Evolutionary conservation across 2,888 invertebrate species (phyloP), one percentile per base, ranked within the genome.

Genomic region (Phengaris alcon): DNA sequence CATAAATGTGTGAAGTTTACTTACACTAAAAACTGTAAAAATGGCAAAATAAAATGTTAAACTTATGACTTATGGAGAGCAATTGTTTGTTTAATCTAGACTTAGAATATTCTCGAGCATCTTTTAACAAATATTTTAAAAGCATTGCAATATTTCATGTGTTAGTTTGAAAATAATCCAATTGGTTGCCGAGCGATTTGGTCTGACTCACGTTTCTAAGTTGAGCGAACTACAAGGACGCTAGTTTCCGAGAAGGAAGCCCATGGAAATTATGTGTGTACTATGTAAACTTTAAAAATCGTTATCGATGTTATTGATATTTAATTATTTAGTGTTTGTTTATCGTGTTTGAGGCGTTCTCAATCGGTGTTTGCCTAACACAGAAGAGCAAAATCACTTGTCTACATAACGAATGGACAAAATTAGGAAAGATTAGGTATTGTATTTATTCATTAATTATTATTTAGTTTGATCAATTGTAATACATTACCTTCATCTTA

Each of bases 211-310:
- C 84, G 88, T 86, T 87, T 80, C 88, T 83, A 86, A 82, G 86
- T 87, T 84, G 82, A 86, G 86, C 88, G 87, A 87, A 85, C 83
- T 82, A 81, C 90, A 90, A 90, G 90, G 90, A 86, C 90, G 88
- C 83, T 84, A 84, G 84, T 87, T 88, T 86, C 85, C 83, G 80
- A 87, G 85, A 86, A 85, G 85, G 82, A 84, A 85, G 83, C 85
- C 85, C 84, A 85, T 79, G 80, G 78, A 79, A 79, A 78, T 54
- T 22, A 12, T 72, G 72, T 72, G 15, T 72, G n/a, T n/a, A n/a
- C n/a, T 79, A 64, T 78, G 78, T 78, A 77, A 79, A 77, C 80
- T 80, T 79, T 73, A 75, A 76, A 75, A 74, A 75, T 72, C 75
- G 75, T 74, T 69, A 76, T 15, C 46, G n/a, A 9, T 69, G 48